Conservation (phyloP, 1,140 invertebrate genomes). For the Globodera ellingtonae region DNA sequence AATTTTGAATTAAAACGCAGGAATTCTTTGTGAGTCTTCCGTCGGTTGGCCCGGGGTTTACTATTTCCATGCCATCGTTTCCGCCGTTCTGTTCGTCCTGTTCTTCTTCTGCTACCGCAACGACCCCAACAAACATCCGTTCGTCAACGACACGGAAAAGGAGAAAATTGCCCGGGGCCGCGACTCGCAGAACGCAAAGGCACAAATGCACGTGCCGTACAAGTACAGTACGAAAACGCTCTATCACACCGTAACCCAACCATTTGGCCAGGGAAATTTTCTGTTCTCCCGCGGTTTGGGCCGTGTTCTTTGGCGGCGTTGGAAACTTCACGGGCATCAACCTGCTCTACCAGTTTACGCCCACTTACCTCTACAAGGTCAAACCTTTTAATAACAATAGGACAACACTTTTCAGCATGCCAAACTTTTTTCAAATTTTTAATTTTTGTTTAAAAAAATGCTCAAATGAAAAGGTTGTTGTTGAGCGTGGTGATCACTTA, state of each 20-base stretch:
- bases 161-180: constrained; percentile 38
- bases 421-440: constrained; percentile 6
- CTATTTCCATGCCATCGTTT: constrained; percentile 42
- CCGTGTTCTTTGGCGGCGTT: constrained; percentile 41
- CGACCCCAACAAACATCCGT: constrained; percentile 39
- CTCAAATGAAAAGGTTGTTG: neutral
- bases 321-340: constrained; percentile 50
- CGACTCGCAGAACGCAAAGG: constrained; percentile 17
- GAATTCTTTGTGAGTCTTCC: constrained; percentile 42
- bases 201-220: constrained; percentile 39
- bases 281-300: constrained; percentile 37
- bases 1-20: constrained; percentile 15
- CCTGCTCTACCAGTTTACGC: constrained; percentile 44
- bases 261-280: constrained; percentile 37
- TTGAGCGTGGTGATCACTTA: neutral
- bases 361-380: constrained; percentile 50
- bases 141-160: constrained; percentile 34
- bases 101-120: constrained; percentile 48
- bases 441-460: neutral
- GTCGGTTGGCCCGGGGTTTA: constrained; percentile 48
- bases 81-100: constrained; percentile 32
- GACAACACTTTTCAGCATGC: neutral
- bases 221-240: constrained; percentile 2
- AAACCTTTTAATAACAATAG: neutral
- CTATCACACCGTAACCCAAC: neutral